Conservation (phyloP, 2,888 invertebrate genomes). For the Drosophila neonasuta region DNA sequence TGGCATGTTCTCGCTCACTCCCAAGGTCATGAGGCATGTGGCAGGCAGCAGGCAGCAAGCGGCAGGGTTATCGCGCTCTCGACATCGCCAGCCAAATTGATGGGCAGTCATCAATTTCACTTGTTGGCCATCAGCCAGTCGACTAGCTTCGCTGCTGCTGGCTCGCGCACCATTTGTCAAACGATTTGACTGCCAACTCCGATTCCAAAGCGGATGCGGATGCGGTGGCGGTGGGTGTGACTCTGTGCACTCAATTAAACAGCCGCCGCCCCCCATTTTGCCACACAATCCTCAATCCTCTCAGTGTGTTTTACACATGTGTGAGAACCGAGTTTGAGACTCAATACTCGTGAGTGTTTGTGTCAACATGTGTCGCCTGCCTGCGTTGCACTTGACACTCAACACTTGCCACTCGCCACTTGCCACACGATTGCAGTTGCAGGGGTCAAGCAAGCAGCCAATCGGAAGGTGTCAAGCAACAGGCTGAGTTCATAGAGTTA, state of each 20-base stretch:
- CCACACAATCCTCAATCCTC: neutral
- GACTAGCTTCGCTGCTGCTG: conserved; percentile 9
- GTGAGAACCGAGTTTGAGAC: neutral
- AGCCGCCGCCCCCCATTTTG: conserved; percentile 4
- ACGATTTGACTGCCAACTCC: conserved; percentile 36
- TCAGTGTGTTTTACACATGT: neutral
- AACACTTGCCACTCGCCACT: conserved; percentile 2
- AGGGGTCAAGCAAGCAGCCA: conserved; percentile 3
- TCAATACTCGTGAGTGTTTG: conserved; percentile 1
- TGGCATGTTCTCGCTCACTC: conserved; percentile 56
- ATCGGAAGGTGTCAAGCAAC: conserved; percentile 9
- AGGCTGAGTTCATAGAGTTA: neutral
- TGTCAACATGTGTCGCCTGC: conserved; percentile 11
- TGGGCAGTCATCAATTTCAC: conserved; percentile 75
- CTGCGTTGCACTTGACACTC: conserved; percentile 4
- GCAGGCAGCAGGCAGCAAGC: conserved; percentile 57
- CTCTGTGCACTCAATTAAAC: conserved; percentile 60
- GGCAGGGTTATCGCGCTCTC: conserved; percentile 51
- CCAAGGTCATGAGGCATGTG: conserved; percentile 58
- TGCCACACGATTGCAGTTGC: conserved; percentile 6
- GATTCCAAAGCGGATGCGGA: neutral
- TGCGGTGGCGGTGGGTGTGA: conserved; percentile 41
- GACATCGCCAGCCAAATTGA: conserved; percentile 67
- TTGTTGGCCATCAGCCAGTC: conserved; percentile 59
- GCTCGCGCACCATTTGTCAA: conserved; percentile 56